phyloP scores from a whole-genome alignment of 2,113 vertebrate species.

The Melanerpes formicivorus region DNA sequence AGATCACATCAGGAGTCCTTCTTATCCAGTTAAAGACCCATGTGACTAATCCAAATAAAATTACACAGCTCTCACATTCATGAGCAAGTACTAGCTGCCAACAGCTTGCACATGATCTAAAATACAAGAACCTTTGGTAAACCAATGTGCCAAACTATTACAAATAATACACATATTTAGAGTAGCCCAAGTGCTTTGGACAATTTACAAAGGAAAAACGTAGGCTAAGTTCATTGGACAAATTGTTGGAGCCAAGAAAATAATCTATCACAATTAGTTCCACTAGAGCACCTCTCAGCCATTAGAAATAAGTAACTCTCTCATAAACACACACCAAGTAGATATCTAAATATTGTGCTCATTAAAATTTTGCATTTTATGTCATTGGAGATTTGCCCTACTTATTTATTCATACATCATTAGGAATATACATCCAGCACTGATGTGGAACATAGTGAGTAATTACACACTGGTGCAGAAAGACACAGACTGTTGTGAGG shows the following conservation, averaged over 20 bases:
- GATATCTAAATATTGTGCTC: slow-evolving; percentile 60
- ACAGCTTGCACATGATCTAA: not conserved
- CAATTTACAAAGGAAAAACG: not conserved
- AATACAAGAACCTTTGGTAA: not conserved
- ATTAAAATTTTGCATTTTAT: slow-evolving; percentile 72
- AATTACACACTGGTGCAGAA: slow-evolving; percentile 54
- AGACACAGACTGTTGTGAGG: not conserved
- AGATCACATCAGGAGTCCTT: not conserved
- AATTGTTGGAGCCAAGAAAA: slow-evolving; percentile 33
- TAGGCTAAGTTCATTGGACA: slow-evolving; percentile 18
- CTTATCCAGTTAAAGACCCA: not conserved
- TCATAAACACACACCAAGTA: slow-evolving; percentile 46
- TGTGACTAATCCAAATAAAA: not conserved
- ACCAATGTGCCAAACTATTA: slow-evolving; percentile 22
- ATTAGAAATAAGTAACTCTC: slow-evolving; percentile 71
- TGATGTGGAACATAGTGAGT: slow-evolving; percentile 37
- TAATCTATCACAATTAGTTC: slow-evolving; percentile 74
- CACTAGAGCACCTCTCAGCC: slow-evolving; percentile 60
- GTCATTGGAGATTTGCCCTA: slow-evolving; percentile 52
- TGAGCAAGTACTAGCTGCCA: not conserved
- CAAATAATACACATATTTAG: not conserved
- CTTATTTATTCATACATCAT: slow-evolving; percentile 51
- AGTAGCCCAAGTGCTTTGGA: not conserved
- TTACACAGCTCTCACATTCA: not conserved
- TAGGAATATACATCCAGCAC: slow-evolving; percentile 3